Percentiles rank a stretch among this genome's conserved stretches.
Conservation (phyloP, 1,140 invertebrate genomes). For the Chionoecetes opilio region DNA sequence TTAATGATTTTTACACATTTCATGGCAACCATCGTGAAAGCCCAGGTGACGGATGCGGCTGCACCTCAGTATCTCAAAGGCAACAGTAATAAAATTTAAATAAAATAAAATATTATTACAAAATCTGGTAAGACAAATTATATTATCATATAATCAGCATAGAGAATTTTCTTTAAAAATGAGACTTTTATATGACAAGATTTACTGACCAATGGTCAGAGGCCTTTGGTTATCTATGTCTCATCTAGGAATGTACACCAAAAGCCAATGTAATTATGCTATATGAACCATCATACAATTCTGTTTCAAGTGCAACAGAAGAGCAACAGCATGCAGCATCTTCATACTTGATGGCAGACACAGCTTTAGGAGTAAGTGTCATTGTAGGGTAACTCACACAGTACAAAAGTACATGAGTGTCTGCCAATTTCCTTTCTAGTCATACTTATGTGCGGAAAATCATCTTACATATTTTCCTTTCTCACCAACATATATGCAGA, state of each 20-base stretch:
- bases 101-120: not conserved
- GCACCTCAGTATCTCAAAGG: not conserved
- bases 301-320: not conserved
- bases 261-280: constrained; percentile 20
- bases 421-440: not conserved
- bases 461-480: not conserved
- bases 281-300: not conserved
- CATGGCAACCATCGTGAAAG: not conserved
- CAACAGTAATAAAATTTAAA: constrained; percentile 31
- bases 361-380: not conserved
- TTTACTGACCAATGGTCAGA: not conserved
- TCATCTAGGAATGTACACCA: constrained; percentile 3
- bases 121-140: not conserved
- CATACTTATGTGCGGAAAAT: no score
- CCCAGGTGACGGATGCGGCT: not conserved
- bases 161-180: not conserved
- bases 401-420: not conserved
- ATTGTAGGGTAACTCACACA: not conserved
- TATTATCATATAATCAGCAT: not conserved
- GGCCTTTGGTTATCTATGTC: not conserved
- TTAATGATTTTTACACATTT: not conserved
- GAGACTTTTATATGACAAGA: not conserved
- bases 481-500: not conserved
- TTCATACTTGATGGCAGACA: not conserved
- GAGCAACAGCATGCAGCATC: not conserved